phyloP scores from a whole-genome alignment of 2,888 invertebrate genomes.

The Copidosoma aretas region DNA sequence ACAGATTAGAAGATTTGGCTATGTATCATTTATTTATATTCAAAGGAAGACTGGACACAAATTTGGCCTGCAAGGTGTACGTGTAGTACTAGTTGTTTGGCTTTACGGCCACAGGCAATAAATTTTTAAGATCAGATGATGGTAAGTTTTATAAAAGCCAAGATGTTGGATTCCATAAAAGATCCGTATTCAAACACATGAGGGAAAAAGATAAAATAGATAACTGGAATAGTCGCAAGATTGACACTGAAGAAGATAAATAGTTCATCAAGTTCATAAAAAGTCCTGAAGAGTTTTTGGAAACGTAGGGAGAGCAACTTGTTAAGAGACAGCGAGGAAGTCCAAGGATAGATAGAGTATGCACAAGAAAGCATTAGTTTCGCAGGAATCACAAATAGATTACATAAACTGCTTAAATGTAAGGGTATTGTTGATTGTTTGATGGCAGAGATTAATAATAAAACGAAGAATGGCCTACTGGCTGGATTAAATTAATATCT shows the following conservation, averaged over 20 bases:
- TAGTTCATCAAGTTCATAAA: neutral
- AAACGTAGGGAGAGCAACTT: conserved; percentile 8
- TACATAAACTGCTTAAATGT: neutral
- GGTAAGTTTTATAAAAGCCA: conserved; percentile 37
- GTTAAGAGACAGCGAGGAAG: conserved; percentile 7
- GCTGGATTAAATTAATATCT: conserved; percentile 30
- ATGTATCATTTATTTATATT: conserved; percentile 38
- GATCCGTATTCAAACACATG: conserved; percentile 42
- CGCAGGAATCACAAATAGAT: neutral
- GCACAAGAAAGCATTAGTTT: neutral
- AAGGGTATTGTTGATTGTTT: neutral
- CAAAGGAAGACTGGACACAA: conserved; percentile 26
- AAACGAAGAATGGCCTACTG: conserved; percentile 16
- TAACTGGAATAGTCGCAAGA: neutral
- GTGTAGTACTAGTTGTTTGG: conserved; percentile 16
- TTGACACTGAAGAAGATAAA: neutral
- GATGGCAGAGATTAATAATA: conserved; percentile 8
- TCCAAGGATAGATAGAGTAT: too few relatives aligned
- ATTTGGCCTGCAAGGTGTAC: conserved; percentile 3
- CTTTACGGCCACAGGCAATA: conserved; percentile 33
- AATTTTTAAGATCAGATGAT: conserved; percentile 39
- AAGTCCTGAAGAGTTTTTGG: neutral
- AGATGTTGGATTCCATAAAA: conserved; percentile 39
- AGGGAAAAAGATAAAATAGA: conserved; percentile 14
- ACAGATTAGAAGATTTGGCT: conserved; percentile 25